Base-by-base conservation (phyloP, 2,113 vertebrate species). In the Anguilla japonica region DNA sequence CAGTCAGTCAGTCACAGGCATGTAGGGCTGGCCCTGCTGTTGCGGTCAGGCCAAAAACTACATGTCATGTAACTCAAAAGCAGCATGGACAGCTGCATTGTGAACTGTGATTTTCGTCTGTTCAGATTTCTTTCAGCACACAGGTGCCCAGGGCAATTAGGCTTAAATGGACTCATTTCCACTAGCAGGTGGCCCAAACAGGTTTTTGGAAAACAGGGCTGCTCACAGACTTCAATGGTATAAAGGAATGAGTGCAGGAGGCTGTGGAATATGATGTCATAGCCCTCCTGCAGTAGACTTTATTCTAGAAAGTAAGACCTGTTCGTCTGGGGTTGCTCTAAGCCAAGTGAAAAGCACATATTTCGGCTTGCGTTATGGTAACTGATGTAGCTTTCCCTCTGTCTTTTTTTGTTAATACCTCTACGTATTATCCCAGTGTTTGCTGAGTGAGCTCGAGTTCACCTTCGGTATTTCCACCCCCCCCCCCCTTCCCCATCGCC, bases 251-350 rank as follows among this genome's bases (percentile, higher is more conserved):
- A 50, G 29, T 60, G 2, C 11, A 26, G 41, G 18, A n/a, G 26
- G 60, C 79, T 43, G n/a, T 82, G 80, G 46, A 41, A 78, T 82
- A 86, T 87, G 60, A 78, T 83, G 81, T 87, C 60, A 87, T 41
- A 6, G 60, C 15, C 39, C 82, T 60, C 29, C 22, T 78, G 83
- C 78, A 39, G 60, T 34, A 29, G 46, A 46, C 67, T 57, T 83
- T 40, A n/a, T 13, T 75, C 41, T 53, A 34, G 60, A 75, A 50
- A 83, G 57, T 40, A 29, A 46, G 81, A 40, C 29, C 75, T 83
- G 60, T 83, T 63, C 26, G 16, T 46, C 43, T 53, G 43, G 34
- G 67, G 41, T 79, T 75, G 57, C 41, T 71, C 5, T 34, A 34
- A 34, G 71, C 71, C 71, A 75, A 75, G n/a, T 63, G 4, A 50